Evolutionary conservation across 2,113 vertebrate genomes (phyloP), one percentile per base, ranked within the genome.

Genomic region (Hipposideros armiger): DNA sequence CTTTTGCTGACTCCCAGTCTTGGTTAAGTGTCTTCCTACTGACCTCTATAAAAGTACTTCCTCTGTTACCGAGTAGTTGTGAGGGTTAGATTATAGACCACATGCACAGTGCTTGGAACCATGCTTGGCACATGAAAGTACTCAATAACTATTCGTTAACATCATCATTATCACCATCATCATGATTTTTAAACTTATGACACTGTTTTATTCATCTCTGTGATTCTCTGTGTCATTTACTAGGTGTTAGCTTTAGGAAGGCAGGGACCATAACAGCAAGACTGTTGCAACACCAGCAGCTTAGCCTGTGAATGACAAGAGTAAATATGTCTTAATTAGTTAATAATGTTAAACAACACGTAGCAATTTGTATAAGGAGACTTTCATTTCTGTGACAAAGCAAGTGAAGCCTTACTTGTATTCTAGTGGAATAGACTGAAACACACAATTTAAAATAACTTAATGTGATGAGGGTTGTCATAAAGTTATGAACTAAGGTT

Each of bases 401-500:
- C 6, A 83, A 95, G 36, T 28, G 77, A 83, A 83, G 16, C 11
- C 69, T 80, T 56, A 54, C 42, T 64, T 67, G 32, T 2, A 66
- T 76, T 88, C 8, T 60, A 60, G 28, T 47, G 8, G 32, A 82
- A 88, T 11, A 77, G 62, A 72, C 17, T 32, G 67, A 74, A 70
- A 56, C 15, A 11, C 26, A 24, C 28, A 40, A 80, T 70, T 82
- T 62, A 70, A 94, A 91, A 47, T 85, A 84, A 84, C 22, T 7
- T 73, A 58, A 74, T 90, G 20, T 45, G 67, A 32, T 20, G 26
- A 82, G 7, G 17, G 5, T 32, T 87, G 5, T 17, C 50, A 72
- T 60, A 73, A 92, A 94, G 36, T 67, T 50, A 67, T 36, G 28
- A 73, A 89, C 47, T 22, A 86, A 77, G 26, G 56, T 82, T 96